Conservation (phyloP, 2,797 vertebrate genomes). For the Onychomys leucogaster region DNA sequence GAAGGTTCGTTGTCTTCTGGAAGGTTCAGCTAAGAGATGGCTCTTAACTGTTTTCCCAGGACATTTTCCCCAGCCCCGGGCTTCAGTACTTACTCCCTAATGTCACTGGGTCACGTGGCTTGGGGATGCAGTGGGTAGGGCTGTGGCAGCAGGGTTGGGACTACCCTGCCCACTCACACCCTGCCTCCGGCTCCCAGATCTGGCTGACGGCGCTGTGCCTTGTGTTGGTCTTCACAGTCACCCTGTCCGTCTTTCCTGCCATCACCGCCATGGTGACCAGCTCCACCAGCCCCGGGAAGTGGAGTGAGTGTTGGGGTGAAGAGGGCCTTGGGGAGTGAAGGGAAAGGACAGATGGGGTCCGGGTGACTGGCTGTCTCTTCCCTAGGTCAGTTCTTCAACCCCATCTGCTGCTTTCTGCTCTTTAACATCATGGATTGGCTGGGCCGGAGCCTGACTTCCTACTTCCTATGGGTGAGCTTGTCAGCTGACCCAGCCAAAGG, state of each 20-base stretch:
- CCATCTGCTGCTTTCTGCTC: constrained; percentile 93
- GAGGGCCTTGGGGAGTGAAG: neutral
- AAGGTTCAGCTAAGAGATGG: constrained; percentile 85
- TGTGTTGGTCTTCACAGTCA: constrained; percentile 92
- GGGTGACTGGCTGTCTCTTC: neutral
- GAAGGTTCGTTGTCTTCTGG: constrained; percentile 91
- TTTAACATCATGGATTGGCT: constrained; percentile 93
- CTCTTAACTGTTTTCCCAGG: neutral
- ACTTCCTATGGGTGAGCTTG: constrained; percentile 90
- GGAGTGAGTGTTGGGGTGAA: constrained; percentile 88
- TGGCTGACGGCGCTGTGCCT: constrained; percentile 94
- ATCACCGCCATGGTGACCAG: constrained; percentile 92
- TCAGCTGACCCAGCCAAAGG: neutral
- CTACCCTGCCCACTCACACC: neutral
- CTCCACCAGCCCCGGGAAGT: constrained; percentile 82
- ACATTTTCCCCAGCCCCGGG: neutral
- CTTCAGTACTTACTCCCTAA: neutral
- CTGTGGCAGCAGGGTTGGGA: neutral
- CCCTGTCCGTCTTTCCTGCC: constrained; percentile 93
- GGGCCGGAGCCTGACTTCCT: constrained; percentile 90
- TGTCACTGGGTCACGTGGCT: neutral
- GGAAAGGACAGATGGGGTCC: neutral
- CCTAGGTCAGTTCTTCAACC: constrained; percentile 91
- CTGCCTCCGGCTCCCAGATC: constrained; percentile 87
- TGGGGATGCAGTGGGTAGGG: neutral